phyloP scores from a whole-genome alignment of 2,113 vertebrate genomes.

The Condylura cristata region DNA sequence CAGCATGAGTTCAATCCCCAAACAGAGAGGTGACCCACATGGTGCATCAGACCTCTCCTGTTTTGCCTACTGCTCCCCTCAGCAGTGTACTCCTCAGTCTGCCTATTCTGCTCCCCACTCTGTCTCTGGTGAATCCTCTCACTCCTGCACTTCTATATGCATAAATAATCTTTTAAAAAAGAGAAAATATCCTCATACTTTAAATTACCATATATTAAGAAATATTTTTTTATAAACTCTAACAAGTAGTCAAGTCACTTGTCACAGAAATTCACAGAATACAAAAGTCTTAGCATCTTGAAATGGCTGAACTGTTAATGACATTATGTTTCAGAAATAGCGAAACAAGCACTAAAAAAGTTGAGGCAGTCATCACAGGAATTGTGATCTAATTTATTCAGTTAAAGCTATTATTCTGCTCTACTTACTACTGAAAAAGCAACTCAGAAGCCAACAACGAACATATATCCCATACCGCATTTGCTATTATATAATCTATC shows the following conservation, averaged over 20 bases:
- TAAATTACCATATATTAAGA: not conserved
- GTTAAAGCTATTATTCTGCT: not conserved
- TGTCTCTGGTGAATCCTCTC: too few species aligned
- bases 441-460: not conserved
- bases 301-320: not conserved
- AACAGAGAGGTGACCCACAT: too few species aligned
- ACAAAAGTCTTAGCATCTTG: not conserved
- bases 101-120: too few species aligned
- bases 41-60: too few species aligned
- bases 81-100: too few species aligned
- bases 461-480: not conserved
- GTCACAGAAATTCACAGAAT: conserved; percentile 1
- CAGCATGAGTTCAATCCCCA: too few species aligned
- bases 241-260: conserved; percentile 17
- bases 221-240: not conserved
- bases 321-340: not conserved
- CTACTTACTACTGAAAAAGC: not conserved
- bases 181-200: conserved; percentile 15
- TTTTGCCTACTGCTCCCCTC: too few species aligned
- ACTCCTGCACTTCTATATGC: too few species aligned
- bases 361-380: not conserved
- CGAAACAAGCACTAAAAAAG: not conserved
- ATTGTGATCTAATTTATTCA: not conserved
- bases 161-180: too few species aligned
- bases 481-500: not conserved